Evolutionary conservation across 2,888 invertebrate genomes (phyloP).

Genomic region (Morinoia aosen): DNA sequence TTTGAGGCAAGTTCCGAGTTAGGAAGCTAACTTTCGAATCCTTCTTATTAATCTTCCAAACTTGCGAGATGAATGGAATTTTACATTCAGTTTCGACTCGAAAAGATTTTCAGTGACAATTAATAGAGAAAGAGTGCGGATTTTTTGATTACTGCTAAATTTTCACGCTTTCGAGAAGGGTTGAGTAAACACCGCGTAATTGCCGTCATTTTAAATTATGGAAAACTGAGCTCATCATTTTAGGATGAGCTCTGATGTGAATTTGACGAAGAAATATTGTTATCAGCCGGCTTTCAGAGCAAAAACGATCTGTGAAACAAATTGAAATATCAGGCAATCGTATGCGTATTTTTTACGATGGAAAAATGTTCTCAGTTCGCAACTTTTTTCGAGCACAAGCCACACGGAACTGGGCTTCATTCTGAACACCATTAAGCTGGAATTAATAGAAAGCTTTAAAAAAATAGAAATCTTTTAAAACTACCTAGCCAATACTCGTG

Average conservation of each 20-base stretch:
- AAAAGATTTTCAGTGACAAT: neutral
- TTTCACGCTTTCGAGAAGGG: neutral
- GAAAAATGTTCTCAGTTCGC: too few relatives aligned
- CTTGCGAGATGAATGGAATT: conserved; percentile 25
- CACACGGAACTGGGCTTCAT: too few relatives aligned
- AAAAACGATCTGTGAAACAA: too few relatives aligned
- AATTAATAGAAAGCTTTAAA: too few relatives aligned
- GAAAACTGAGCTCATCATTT: neutral
- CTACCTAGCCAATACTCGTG: too few relatives aligned
- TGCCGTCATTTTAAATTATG: neutral
- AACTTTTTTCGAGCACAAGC: too few relatives aligned
- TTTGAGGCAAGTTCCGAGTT: conserved; percentile 21
- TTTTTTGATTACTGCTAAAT: neutral
- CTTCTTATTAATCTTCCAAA: conserved; percentile 47
- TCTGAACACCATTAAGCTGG: too few relatives aligned
- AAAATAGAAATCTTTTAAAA: too few relatives aligned
- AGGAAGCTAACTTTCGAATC: conserved; percentile 33
- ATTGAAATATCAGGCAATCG: too few relatives aligned
- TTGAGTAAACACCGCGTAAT: neutral
- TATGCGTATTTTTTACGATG: too few relatives aligned
- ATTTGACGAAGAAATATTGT: too few relatives aligned
- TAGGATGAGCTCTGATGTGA: neutral
- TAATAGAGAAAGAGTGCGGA: neutral
- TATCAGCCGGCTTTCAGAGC: too few relatives aligned
- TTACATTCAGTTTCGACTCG: conserved; percentile 15